These are phyloP conservation scores for Polypedilum vanderplanki DNA, from an alignment of 1,140 invertebrate genomes.

Conservation along the genomic window DNA sequence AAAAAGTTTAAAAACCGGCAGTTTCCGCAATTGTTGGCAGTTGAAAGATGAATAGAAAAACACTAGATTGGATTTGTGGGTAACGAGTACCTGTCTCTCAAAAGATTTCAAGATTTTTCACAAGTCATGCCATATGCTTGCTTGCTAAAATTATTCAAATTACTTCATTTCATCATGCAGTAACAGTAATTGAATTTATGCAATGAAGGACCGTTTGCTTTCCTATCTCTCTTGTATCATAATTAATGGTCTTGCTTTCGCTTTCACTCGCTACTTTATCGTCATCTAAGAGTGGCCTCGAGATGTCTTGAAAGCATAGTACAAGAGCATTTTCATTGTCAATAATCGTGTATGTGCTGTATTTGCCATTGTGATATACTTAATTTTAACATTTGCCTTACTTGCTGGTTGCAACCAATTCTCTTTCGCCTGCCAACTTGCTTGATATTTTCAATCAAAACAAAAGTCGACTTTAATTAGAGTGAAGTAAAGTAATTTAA, in stretches of 20 bases:
- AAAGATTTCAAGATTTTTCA: too few relatives aligned
- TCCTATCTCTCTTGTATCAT: neutral
- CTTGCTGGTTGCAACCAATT: too few relatives aligned
- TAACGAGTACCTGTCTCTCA: too few relatives aligned
- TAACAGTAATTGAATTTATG: too few relatives aligned
- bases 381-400: neutral
- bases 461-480: constrained; percentile 23
- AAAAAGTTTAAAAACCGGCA: too few relatives aligned
- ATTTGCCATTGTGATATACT: neutral
- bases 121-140: too few relatives aligned
- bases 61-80: too few relatives aligned
- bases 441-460: constrained; percentile 27
- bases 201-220: too few relatives aligned
- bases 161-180: too few relatives aligned
- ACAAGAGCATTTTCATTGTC: neutral
- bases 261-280: neutral
- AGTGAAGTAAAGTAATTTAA: neutral
- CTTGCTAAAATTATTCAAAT: too few relatives aligned
- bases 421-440: neutral
- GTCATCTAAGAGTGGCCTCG: neutral
- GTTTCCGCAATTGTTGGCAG: too few relatives aligned
- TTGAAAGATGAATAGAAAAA: too few relatives aligned
- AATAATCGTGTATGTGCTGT: neutral
- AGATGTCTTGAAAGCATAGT: neutral
- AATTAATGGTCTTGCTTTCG: neutral